Evolutionary conservation across 2,888 invertebrate genomes (phyloP), one percentile per base, ranked within the genome.

Genomic region (Drosophila acutilabella): DNA sequence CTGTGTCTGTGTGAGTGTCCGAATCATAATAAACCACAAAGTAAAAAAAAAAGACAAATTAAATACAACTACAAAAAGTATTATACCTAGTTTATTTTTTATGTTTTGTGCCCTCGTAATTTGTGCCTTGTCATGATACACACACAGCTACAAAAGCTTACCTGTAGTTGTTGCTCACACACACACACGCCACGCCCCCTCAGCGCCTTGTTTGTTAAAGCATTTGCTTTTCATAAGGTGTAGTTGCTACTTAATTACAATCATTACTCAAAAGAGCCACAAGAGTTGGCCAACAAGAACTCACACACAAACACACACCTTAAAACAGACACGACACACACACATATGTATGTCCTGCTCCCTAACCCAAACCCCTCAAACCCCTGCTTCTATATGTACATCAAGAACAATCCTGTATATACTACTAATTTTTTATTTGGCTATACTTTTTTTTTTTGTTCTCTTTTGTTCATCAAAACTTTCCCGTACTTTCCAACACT

Each of bases 161-260:
- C 70, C 66, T 58, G 72, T 80, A 75, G 68, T 70, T 74, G 66
- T 78, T 79, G 64, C 71, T 60, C 65, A 45, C 60, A 60, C 52
- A 71, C 68, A 71, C 71, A 74, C 74, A 58, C 53, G 36, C 48
- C 69, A 76, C 72, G 59, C 72, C 76, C 62, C 57, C 36, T 64
- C 73, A 70, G 68, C 64, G 74, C 70, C 67, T 80, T 80, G 78
- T 71, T 60, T 80, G 78, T 71, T 60, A 66, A 80, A 67, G 50
- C 68, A 69, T 80, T 81, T 81, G 80, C 85, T 81, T 82, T 80
- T 86, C 81, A 86, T 86, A 80, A 80, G 83, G 80, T 81, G 80
- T 83, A 83, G 86, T 78, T 80, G 81, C 79, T 81, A 85, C 88
- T 85, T 88, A 85, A 85, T 85, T 85, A 85, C 81, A 88, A 81